phyloP scores from a whole-genome alignment of 2,888 invertebrate species.

The Thumatha senex region DNA sequence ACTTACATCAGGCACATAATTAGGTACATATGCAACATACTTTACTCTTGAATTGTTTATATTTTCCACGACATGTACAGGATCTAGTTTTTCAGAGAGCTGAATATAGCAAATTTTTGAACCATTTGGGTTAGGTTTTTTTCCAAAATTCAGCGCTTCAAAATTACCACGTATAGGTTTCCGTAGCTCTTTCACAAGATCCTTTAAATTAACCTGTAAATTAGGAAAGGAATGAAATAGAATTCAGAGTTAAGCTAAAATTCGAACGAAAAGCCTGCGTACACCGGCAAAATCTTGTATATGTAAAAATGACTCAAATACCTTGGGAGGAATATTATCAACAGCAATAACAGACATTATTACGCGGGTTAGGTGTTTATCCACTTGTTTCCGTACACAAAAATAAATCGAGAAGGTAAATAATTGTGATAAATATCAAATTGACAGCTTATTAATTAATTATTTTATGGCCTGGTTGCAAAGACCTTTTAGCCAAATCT shows the following conservation, averaged over 20 bases:
- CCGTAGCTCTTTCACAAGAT: constrained; percentile 32
- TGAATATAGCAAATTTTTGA: constrained; percentile 47
- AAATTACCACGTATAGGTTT: constrained; percentile 45
- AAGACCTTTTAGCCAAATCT: too few species aligned
- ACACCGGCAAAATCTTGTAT: too few species aligned
- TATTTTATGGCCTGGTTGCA: too few species aligned
- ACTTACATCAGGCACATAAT: constrained; percentile 57
- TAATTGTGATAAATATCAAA: too few species aligned
- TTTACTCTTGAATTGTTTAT: constrained; percentile 27
- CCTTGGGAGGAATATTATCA: neutral
- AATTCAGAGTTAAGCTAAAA: too few species aligned
- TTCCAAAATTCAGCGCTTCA: constrained; percentile 46
- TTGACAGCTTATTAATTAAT: too few species aligned
- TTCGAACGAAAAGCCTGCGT: too few species aligned
- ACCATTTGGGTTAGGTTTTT: neutral
- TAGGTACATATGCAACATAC: constrained; percentile 43
- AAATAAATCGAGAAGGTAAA: too few species aligned
- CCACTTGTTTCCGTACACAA: neutral
- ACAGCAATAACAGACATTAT: constrained; percentile 1
- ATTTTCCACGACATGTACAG: constrained; percentile 37
- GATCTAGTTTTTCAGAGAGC: constrained; percentile 50
- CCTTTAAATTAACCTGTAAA: constrained; percentile 42
- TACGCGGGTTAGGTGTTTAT: neutral
- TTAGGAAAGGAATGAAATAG: neutral
- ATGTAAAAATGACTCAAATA: neutral